Conservation (phyloP, 2,113 vertebrate species). For the Rhipidura dahli region DNA sequence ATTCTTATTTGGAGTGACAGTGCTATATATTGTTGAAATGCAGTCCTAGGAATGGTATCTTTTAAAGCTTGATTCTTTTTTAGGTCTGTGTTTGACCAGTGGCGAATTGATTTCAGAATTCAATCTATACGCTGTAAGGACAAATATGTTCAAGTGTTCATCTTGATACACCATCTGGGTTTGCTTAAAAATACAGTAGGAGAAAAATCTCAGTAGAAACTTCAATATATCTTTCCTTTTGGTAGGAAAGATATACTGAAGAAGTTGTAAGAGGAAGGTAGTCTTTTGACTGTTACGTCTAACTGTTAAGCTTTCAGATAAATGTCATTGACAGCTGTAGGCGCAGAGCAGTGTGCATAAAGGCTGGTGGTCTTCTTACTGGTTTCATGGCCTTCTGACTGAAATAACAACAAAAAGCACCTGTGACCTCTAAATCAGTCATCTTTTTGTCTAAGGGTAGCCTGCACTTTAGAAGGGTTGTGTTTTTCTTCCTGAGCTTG, state of each 20-base stretch:
- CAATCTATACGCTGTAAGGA: accelerated
- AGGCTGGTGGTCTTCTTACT: neutral
- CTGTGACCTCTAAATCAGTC: neutral
- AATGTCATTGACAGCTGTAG: neutral
- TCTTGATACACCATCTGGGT: neutral
- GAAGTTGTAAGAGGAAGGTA: neutral
- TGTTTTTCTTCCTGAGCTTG: neutral
- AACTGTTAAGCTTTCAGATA: neutral
- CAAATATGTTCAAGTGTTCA: neutral
- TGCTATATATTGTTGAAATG: neutral
- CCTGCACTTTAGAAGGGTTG: neutral
- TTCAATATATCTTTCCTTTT: no score
- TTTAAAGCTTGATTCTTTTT: neutral
- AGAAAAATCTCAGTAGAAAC: neutral
- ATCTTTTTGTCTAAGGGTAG: neutral
- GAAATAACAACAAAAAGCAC: neutral
- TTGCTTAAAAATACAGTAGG: neutral
- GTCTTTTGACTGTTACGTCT: neutral
- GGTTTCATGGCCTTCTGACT: neutral
- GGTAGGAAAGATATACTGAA: neutral
- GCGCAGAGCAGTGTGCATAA: neutral
- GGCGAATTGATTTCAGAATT: neutral
- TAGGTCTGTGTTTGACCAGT: neutral
- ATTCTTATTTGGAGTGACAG: neutral
- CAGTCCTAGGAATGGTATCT: neutral